phyloP scores from a whole-genome alignment of 2,888 invertebrate genomes.

The Toxonevra muliebris region DNA sequence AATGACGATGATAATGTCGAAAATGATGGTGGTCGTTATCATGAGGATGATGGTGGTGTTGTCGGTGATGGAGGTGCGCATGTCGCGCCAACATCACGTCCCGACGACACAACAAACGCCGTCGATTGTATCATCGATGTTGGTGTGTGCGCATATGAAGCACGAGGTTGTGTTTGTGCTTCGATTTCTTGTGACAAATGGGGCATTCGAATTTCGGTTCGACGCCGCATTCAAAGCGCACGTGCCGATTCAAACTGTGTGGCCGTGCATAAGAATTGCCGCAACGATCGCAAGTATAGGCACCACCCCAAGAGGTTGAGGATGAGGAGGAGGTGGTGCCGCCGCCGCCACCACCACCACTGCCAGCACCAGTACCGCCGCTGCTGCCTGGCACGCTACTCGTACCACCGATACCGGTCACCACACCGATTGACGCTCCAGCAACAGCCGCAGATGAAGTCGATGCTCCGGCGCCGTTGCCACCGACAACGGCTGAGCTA shows the following conservation, averaged over 20 bases:
- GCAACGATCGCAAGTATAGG: slow-evolving; percentile 68
- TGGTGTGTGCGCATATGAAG: slow-evolving; percentile 66
- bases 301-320: slow-evolving; percentile 54
- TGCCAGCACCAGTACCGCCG: slow-evolving; percentile 37
- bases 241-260: slow-evolving; percentile 69
- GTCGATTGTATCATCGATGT: slow-evolving; percentile 65
- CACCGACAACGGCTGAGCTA: slow-evolving; percentile 12
- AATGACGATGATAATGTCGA: not conserved
- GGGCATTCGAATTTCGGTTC: slow-evolving; percentile 72
- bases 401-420: slow-evolving; percentile 33
- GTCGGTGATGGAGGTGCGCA: slow-evolving; percentile 15
- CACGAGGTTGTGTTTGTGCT: slow-evolving; percentile 66
- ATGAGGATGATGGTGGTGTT: slow-evolving; percentile 4
- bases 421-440: slow-evolving; percentile 36
- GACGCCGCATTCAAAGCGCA: slow-evolving; percentile 70
- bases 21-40: not conserved
- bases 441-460: slow-evolving; percentile 32
- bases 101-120: slow-evolving; percentile 24
- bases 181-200: slow-evolving; percentile 70
- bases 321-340: slow-evolving; percentile 38
- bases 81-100: slow-evolving; percentile 6
- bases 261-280: slow-evolving; percentile 70
- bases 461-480: slow-evolving; percentile 23
- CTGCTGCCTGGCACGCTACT: slow-evolving; percentile 31
- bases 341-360: slow-evolving; percentile 38